Conservation (phyloP, 2,888 invertebrate genomes). For the Mythimna albipuncta region DNA sequence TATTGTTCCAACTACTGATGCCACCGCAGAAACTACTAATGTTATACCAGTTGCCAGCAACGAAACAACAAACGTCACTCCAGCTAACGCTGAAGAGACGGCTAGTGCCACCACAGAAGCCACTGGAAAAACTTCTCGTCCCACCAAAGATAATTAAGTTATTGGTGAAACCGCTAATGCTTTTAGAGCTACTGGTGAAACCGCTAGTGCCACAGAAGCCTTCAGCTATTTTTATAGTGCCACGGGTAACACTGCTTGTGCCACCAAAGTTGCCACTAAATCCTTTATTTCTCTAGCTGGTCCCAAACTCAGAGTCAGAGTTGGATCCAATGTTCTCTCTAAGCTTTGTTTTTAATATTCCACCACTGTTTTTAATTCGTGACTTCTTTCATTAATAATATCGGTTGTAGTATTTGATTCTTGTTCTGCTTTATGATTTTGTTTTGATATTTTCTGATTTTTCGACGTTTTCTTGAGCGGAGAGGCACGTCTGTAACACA, state of each 20-base stretch:
- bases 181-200: background rate
- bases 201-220: background rate
- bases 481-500: constrained; percentile 26
- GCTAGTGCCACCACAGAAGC: background rate
- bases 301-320: background rate
- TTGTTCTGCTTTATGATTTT: background rate
- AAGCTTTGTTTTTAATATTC: background rate
- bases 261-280: background rate
- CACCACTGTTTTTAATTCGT: background rate
- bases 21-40: background rate
- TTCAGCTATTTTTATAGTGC: background rate
- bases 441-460: constrained; percentile 3
- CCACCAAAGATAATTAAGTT: background rate
- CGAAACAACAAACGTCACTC: background rate
- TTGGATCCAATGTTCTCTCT: background rate
- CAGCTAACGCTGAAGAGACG: background rate
- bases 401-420: background rate
- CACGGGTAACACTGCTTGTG: background rate
- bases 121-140: background rate
- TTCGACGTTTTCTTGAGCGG: constrained; percentile 8
- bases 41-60: background rate
- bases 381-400: background rate
- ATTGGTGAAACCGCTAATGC: background rate
- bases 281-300: background rate
- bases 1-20: background rate